Percentiles rank a stretch among this genome's conserved stretches.
Conservation (phyloP, 2,797 vertebrate genomes). For the Delichon dasypus region DNA sequence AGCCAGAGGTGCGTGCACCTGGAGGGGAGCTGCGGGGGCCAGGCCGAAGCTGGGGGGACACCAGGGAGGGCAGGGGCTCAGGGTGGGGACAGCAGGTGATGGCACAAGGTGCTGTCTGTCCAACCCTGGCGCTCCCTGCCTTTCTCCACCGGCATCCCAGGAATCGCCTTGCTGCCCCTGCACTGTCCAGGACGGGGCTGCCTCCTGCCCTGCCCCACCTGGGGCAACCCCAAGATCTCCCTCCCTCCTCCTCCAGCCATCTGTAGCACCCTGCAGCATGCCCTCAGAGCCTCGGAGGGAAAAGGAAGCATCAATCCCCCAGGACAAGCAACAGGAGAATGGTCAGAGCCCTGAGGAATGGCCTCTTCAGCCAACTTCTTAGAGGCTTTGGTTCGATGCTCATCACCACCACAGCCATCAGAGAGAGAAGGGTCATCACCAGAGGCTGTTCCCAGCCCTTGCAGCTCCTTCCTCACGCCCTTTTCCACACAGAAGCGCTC, state of each 20-base stretch:
- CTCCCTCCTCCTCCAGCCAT: background rate
- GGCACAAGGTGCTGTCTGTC: background rate
- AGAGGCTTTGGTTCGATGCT: slow-evolving; percentile 73
- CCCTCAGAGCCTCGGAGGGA: background rate
- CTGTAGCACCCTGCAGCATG: background rate
- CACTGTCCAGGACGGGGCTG: background rate
- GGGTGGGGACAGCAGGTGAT: background rate
- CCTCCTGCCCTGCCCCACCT: background rate
- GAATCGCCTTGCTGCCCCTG: background rate
- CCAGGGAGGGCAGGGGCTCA: background rate
- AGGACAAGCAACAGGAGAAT: rapidly evolving
- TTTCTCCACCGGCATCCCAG: rapidly evolving
- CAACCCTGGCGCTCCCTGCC: rapidly evolving
- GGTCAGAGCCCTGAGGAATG: background rate
- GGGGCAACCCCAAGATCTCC: too few relatives aligned
- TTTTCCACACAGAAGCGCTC: rapidly evolving
- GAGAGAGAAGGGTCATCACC: slow-evolving; percentile 71
- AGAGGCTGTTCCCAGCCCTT: slow-evolving; percentile 42
- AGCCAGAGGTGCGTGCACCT: slow-evolving; percentile 89
- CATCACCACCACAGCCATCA: slow-evolving; percentile 71
- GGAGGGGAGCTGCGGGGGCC: slow-evolving; percentile 91
- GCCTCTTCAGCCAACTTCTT: slow-evolving; percentile 81
- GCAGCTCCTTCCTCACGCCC: background rate
- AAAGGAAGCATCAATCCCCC: background rate
- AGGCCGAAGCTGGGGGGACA: slow-evolving; percentile 87